These are phyloP conservation scores for Chrysochloris asiatica DNA, from an alignment of 2,113 vertebrate species.

Conservation along the genomic window DNA sequence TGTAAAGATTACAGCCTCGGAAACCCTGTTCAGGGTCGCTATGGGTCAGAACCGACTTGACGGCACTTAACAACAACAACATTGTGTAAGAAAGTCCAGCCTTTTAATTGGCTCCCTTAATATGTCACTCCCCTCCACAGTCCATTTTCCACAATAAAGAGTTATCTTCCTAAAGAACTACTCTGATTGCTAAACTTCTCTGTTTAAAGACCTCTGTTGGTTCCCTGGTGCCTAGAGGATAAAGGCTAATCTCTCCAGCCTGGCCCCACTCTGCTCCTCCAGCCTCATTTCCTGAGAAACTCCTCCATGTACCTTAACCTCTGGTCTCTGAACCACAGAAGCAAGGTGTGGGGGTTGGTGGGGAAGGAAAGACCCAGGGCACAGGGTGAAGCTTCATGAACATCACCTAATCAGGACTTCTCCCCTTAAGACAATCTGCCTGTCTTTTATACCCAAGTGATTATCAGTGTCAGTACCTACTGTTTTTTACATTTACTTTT, in stretches of 20 bases:
- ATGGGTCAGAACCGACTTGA: no score
- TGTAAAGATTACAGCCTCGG: no score
- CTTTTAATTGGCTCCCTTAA: not conserved
- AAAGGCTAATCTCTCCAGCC: not conserved
- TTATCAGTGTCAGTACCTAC: not conserved
- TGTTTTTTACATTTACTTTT: not conserved
- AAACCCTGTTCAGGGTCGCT: no score
- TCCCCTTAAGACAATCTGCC: not conserved
- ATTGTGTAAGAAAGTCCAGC: not conserved
- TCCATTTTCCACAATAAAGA: slow-evolving; percentile 12
- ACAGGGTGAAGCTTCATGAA: not conserved
- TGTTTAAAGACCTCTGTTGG: not conserved
- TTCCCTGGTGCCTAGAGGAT: not conserved
- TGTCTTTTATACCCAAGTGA: not conserved
- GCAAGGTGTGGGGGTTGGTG: accelerated
- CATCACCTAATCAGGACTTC: not conserved
- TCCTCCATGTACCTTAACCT: not conserved
- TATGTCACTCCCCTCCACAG: not conserved
- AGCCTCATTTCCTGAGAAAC: not conserved
- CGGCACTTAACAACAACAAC: no score
- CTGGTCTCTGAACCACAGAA: not conserved
- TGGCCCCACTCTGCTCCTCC: not conserved
- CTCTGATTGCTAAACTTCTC: not conserved
- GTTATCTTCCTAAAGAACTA: slow-evolving; percentile 11
- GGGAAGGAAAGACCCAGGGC: not conserved